Conservation (phyloP, 1,140 invertebrate species). For the Lithobius niger region DNA sequence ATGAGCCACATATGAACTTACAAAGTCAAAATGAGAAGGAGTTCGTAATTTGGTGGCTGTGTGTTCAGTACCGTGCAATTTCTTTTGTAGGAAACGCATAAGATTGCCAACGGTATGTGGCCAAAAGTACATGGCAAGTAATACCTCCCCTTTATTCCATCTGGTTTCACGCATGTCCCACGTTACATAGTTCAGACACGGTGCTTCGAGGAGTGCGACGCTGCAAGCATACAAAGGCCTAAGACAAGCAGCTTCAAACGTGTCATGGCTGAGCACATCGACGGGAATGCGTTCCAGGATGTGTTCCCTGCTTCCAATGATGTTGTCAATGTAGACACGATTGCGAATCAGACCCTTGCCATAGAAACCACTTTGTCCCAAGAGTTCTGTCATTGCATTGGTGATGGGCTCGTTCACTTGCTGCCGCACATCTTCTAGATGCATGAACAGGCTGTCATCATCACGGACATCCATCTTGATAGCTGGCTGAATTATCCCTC, state of each 20-base stretch:
- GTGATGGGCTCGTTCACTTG: constrained; percentile 26
- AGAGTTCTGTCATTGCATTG: constrained; percentile 23
- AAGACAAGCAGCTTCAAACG: constrained; percentile 26
- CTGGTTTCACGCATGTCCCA: constrained; percentile 27
- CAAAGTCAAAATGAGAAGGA: constrained; percentile 23
- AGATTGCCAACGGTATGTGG: constrained; percentile 21
- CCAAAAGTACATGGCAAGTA: constrained; percentile 28
- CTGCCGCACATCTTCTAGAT: constrained; percentile 24
- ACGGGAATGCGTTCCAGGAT: constrained; percentile 26
- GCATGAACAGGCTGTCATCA: constrained; percentile 27
- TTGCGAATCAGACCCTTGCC: constrained; percentile 28
- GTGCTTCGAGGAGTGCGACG: constrained; percentile 23
- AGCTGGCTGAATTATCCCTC: constrained; percentile 27
- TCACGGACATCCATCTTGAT: constrained; percentile 23
- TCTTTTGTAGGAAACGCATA: constrained; percentile 24
- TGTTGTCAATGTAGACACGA: constrained; percentile 24
- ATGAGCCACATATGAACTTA: constrained; percentile 24
- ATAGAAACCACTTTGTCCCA: constrained; percentile 26
- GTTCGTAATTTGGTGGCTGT: constrained; percentile 22
- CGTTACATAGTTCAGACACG: constrained; percentile 25
- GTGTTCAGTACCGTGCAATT: constrained; percentile 20
- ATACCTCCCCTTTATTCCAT: constrained; percentile 27
- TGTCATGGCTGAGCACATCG: constrained; percentile 30
- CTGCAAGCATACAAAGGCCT: constrained; percentile 23
- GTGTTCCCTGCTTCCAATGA: constrained; percentile 23